Evolutionary conservation across 2,113 vertebrate species (phyloP), one percentile per base, ranked within the genome.

Genomic region (Empidonax alnorum): DNA sequence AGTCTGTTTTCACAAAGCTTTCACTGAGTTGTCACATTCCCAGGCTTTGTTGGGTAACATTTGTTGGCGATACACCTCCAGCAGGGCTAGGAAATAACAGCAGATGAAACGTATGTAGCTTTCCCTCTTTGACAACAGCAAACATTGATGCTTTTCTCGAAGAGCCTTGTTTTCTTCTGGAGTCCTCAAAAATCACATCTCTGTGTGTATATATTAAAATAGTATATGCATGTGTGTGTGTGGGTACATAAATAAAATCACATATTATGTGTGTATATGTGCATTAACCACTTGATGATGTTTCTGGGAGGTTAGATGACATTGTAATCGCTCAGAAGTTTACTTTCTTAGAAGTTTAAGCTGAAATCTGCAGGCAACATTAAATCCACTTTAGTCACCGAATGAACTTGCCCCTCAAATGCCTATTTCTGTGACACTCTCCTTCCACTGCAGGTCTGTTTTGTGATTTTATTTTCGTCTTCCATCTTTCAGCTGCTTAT

Each of bases 401-500:
- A 39, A 69, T 52, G 42, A 78, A 53, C 58, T 79, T 72, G 59
- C 33, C 58, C 79, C 91, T 82, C 71, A 81, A 74, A 79, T 46
- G 24, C 20, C 16, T 91, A 14, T 88, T 91, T 92, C 89, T 85
- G n/a, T 87, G 69, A 23, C 66, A 59, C 33, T 59, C 55, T 87
- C 46, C 75, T 87, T 88, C 58, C 63, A 66, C 55, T 89, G 63
- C 66, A 71, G 78, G 78, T 74, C 67, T 67, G 39, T 65, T 76
- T 89, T 83, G 89, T 69, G 78, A 73, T 90, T 94, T 94, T 95
- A 77, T 93, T 95, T 92, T 66, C 76, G n/a, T 77, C 82, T 90
- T 94, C 94, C 68, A 91, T 91, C 90, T 94, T 90, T 79, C 85
- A 95, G 56, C 85, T 88, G 65, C 92, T 96, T 96, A 95, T 97